Conservation (phyloP, 2,113 vertebrate genomes). For the Chaetura pelagica region DNA sequence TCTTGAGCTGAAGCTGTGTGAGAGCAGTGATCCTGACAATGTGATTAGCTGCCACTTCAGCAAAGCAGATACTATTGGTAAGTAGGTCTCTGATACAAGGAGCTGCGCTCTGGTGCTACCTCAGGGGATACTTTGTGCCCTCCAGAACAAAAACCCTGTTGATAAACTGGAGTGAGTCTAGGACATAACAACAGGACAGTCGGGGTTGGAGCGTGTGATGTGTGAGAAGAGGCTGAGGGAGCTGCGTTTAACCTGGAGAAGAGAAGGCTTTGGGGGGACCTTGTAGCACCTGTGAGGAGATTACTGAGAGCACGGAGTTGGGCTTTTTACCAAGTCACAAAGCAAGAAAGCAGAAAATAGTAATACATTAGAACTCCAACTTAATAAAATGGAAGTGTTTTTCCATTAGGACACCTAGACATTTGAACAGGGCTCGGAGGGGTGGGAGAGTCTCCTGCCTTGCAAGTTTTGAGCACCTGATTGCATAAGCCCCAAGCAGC, state of each 20-base stretch:
- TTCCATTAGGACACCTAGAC: background rate
- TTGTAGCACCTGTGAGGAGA: fast-evolving
- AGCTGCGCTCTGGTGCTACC: background rate
- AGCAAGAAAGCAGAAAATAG: background rate
- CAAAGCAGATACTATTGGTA: constrained; percentile 95
- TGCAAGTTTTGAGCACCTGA: background rate
- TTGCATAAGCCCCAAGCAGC: background rate
- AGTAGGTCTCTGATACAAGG: constrained; percentile 16
- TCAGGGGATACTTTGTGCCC: background rate
- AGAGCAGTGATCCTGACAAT: constrained; percentile 89
- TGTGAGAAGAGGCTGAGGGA: background rate
- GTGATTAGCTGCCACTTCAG: constrained; percentile 92
- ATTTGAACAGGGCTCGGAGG: background rate
- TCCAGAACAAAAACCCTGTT: background rate
- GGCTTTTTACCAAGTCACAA: background rate
- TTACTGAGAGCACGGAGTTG: background rate
- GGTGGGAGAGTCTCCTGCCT: background rate
- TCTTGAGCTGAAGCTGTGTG: constrained; percentile 92
- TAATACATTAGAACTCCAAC: background rate
- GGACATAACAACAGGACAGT: background rate
- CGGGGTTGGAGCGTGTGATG: background rate
- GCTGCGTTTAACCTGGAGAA: background rate
- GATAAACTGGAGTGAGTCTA: background rate
- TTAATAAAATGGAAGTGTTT: background rate
- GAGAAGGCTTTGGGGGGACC: background rate